These are phyloP conservation scores for Sebastes hubbsi DNA, from an alignment of 2,797 vertebrate genomes.

Conservation along the genomic window DNA sequence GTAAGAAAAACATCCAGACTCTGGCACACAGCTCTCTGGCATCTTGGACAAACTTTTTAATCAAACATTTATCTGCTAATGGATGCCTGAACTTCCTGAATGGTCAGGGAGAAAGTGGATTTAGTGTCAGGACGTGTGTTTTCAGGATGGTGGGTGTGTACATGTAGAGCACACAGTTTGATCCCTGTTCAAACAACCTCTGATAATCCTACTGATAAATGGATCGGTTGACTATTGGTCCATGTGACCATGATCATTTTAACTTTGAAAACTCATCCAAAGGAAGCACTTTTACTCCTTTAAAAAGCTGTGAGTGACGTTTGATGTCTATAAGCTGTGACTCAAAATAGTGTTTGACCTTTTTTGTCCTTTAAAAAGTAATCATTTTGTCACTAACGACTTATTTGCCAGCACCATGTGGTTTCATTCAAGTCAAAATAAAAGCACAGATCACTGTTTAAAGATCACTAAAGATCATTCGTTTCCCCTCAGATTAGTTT, in stretches of 20 bases:
- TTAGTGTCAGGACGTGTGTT: background rate
- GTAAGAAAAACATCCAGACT: background rate
- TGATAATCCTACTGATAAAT: background rate
- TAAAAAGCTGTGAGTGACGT: background rate
- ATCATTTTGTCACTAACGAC: background rate
- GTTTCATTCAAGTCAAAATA: background rate
- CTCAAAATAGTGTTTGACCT: background rate
- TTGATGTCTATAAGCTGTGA: background rate
- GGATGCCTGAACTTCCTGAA: background rate
- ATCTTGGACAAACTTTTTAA: background rate
- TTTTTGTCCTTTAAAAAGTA: background rate
- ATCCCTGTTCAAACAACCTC: conserved; percentile 19
- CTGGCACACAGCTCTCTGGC: background rate
- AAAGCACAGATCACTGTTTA: background rate
- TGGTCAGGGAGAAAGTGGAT: background rate
- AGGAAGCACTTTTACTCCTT: background rate
- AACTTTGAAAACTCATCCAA: background rate
- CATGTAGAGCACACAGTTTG: background rate
- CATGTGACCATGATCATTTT: background rate
- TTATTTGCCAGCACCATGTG: background rate
- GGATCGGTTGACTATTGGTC: too few species aligned
- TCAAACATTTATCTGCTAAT: conserved; percentile 7
- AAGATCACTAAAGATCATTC: background rate
- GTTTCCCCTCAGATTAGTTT: background rate
- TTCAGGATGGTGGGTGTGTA: conserved; percentile 3